Conservation (phyloP, 2,113 vertebrate species). For the Scomber scombrus region DNA sequence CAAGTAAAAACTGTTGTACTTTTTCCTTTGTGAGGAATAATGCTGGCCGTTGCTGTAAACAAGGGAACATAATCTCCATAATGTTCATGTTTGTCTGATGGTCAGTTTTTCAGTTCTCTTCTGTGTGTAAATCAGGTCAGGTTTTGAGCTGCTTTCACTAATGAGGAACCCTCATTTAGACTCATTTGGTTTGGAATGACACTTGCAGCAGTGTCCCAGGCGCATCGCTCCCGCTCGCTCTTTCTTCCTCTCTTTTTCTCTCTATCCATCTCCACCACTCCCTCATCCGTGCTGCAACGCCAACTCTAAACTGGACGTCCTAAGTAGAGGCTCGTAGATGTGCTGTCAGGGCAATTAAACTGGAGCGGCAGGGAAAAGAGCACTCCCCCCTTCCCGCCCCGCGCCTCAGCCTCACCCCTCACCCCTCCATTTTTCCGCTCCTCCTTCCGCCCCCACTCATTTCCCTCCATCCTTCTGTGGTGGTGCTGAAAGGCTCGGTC, state of each 20-base stretch:
- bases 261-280: neutral
- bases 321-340: constrained; percentile 64
- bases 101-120: neutral
- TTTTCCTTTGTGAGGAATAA: too few species aligned
- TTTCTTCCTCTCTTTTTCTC: neutral
- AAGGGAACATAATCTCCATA: neutral
- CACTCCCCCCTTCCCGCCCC: constrained; percentile 7
- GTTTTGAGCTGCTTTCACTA: constrained; percentile 57
- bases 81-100: neutral
- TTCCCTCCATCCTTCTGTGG: constrained; percentile 48
- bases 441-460: neutral
- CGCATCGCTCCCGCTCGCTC: neutral
- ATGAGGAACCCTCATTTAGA: constrained; percentile 62
- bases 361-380: constrained; percentile 65
- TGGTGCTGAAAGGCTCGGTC: constrained; percentile 63
- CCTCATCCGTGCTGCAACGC: constrained; percentile 6
- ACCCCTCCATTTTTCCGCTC: constrained; percentile 47
- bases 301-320: constrained; percentile 42
- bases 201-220: constrained; percentile 40
- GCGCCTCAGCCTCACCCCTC: constrained; percentile 27
- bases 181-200: constrained; percentile 51
- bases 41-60: neutral
- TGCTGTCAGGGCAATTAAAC: constrained; percentile 76
- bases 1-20: neutral
- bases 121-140: constrained; percentile 55